phyloP scores from a whole-genome alignment of 2,113 vertebrate species.

The Rostratula benghalensis region DNA sequence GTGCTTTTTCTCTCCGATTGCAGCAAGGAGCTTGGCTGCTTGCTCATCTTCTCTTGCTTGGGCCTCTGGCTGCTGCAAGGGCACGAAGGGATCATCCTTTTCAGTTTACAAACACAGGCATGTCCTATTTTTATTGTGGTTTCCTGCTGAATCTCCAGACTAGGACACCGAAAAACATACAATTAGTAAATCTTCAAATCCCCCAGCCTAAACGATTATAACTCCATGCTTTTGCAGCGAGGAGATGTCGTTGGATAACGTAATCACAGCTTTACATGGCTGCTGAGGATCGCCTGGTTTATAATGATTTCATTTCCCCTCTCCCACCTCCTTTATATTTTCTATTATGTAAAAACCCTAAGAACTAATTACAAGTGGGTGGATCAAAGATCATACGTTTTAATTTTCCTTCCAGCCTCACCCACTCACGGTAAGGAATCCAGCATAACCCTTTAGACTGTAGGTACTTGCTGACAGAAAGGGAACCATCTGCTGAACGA shows the following conservation, averaged over 20 bases:
- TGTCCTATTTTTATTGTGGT: slow-evolving; percentile 47
- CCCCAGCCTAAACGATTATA: slow-evolving; percentile 48
- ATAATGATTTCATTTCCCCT: slow-evolving; percentile 73
- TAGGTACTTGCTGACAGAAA: slow-evolving; percentile 83
- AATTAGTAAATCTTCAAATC: slow-evolving; percentile 49
- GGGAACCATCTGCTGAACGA: slow-evolving; percentile 82
- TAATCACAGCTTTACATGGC: slow-evolving; percentile 43
- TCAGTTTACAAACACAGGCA: slow-evolving; percentile 55
- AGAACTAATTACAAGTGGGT: slow-evolving; percentile 80
- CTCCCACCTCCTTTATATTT: slow-evolving; percentile 57
- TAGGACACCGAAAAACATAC: slow-evolving; percentile 17
- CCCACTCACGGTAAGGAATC: slow-evolving; percentile 77
- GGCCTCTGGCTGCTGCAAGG: slow-evolving; percentile 24
- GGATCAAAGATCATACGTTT: slow-evolving; percentile 78
- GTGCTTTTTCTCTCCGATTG: neutral
- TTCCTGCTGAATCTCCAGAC: slow-evolving; percentile 45
- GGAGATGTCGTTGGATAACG: neutral
- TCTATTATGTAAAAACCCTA: slow-evolving; percentile 75
- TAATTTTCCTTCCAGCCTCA: slow-evolving; percentile 79
- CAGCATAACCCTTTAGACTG: slow-evolving; percentile 74
- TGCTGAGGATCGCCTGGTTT: slow-evolving; percentile 50
- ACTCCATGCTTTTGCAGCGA: neutral
- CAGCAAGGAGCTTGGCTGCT: neutral
- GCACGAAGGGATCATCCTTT: neutral
- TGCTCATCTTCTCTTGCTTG: neutral